These are phyloP conservation scores for Anaspis maculata DNA, from an alignment of 2,888 invertebrate species.

Conservation along the genomic window DNA sequence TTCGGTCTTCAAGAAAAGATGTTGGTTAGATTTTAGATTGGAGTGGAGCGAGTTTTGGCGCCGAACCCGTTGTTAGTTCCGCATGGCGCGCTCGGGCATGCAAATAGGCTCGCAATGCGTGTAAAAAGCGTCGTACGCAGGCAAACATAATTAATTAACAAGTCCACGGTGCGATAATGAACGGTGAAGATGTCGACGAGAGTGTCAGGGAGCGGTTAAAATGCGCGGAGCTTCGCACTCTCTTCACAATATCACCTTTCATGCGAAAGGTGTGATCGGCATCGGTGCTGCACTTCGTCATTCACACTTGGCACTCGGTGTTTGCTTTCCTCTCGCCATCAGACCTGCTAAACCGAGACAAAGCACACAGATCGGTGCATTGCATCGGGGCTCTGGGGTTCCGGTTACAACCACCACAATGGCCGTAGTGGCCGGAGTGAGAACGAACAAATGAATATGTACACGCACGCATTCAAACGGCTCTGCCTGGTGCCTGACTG, in stretches of 20 bases:
- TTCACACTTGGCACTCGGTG: conserved; percentile 16
- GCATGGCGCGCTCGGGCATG: no score
- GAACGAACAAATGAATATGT: conserved; percentile 23
- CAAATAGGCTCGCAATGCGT: no score
- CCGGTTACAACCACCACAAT: conserved; percentile 19
- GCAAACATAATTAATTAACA: conserved; percentile 14
- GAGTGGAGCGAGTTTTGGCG: no score
- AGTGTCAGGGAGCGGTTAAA: conserved; percentile 10
- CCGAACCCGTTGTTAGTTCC: no score
- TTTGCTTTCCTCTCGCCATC: conserved; percentile 11
- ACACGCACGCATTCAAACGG: conserved; percentile 20
- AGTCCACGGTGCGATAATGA: conserved; percentile 10
- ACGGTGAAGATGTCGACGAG: conserved; percentile 9
- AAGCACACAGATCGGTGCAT: conserved; percentile 14
- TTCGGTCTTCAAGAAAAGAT: no score
- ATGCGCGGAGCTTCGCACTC: conserved; percentile 11
- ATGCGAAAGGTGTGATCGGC: conserved; percentile 18
- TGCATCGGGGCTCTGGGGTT: conserved; percentile 16
- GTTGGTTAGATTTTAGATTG: no score
- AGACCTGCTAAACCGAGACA: conserved; percentile 17
- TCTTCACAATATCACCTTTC: conserved; percentile 14
- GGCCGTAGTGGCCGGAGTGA: conserved; percentile 16
- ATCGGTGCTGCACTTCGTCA: conserved; percentile 15
- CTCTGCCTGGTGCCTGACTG: conserved; percentile 18
- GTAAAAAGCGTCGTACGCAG: conserved; percentile 1